Conservation (phyloP, 2,888 invertebrate genomes). For the Monochamus alternatus region DNA sequence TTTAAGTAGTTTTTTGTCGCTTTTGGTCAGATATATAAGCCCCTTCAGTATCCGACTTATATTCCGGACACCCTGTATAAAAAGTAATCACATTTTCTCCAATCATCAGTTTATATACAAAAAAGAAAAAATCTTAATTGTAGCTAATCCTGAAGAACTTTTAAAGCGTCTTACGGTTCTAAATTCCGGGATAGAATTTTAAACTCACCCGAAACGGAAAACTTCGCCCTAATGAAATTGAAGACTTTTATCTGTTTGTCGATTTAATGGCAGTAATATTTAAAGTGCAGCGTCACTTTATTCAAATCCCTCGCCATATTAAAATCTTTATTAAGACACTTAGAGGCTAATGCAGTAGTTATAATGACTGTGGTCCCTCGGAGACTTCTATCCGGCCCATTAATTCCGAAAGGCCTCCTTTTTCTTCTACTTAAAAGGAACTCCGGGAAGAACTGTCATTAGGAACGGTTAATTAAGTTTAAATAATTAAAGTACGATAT, state of each 20-base stretch:
- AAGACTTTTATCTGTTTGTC: constrained; percentile 30
- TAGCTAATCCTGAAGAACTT: neutral
- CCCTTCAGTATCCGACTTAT: too few species aligned
- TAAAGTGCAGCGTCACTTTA: constrained; percentile 36
- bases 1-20: too few species aligned
- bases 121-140: neutral
- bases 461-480: constrained; percentile 19
- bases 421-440: constrained; percentile 41
- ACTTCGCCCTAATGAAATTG: constrained; percentile 26
- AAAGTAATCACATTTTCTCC: too few species aligned
- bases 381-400: constrained; percentile 46
- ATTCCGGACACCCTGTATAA: too few species aligned
- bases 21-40: too few species aligned
- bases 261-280: constrained; percentile 40
- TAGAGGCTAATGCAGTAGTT: constrained; percentile 47
- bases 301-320: constrained; percentile 38
- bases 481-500: constrained; percentile 1
- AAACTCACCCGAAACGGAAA: constrained; percentile 15
- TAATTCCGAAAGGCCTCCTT: constrained; percentile 43
- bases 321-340: constrained; percentile 48
- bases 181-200: constrained; percentile 33
- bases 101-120: neutral
- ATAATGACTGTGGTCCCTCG: constrained; percentile 44
- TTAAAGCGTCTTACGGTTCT: constrained; percentile 6
- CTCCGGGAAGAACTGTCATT: constrained; percentile 27